A percentile compares a stretch with the other conserved stretches of the same genome.
phyloP scores from a whole-genome alignment of 2,888 invertebrate species.

The Melinopterus prodromus region DNA sequence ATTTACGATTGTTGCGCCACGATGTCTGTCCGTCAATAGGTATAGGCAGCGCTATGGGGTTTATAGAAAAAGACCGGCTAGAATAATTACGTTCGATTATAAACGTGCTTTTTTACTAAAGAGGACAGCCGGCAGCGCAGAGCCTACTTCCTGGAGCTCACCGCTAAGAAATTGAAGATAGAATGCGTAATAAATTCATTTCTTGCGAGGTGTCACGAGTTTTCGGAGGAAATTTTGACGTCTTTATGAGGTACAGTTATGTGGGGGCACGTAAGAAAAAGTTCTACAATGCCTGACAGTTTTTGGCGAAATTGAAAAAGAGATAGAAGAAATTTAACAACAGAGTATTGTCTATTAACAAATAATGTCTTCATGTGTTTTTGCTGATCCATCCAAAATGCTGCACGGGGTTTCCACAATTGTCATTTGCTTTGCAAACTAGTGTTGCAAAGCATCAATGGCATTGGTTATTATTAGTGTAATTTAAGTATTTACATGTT shows the following conservation, averaged over 20 bases:
- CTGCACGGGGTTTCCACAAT: no score
- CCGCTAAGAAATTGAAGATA: not conserved
- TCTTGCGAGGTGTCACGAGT: not conserved
- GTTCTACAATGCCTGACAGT: no score
- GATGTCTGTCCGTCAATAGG: slow-evolving; percentile 24
- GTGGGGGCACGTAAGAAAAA: no score
- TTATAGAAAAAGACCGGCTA: slow-evolving; percentile 38
- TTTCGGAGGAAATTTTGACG: not conserved
- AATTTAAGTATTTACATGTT: no score
- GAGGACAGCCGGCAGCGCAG: not conserved
- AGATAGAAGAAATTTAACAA: no score
- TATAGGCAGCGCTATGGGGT: slow-evolving; percentile 21
- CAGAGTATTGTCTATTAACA: no score
- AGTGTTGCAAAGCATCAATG: no score
- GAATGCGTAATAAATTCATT: not conserved
- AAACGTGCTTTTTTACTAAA: slow-evolving; percentile 24
- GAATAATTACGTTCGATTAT: slow-evolving; percentile 30
- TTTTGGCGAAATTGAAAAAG: no score
- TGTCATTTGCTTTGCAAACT: no score
- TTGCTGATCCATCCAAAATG: no score
- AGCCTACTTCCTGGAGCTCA: not conserved
- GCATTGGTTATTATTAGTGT: no score
- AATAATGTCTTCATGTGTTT: no score
- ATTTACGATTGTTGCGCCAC: slow-evolving; percentile 30
- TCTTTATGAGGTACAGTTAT: not conserved